Evolutionary conservation across 2,113 vertebrate genomes (phyloP).

Genomic region (Porphyrio hochstetteri): DNA sequence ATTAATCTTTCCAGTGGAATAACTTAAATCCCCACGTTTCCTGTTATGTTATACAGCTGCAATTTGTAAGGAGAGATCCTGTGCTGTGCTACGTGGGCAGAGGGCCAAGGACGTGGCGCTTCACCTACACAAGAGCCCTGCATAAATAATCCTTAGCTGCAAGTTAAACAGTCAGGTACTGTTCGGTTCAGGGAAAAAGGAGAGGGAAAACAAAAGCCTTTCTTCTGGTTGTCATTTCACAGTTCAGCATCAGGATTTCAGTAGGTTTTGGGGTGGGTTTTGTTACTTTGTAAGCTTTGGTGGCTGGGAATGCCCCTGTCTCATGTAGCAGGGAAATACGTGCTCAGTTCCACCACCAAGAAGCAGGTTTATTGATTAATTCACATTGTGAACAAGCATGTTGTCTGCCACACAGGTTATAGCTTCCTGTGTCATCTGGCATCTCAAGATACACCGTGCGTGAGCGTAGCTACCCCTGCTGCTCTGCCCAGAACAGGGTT

Average conservation of each 20-base stretch:
- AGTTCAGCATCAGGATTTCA: background rate
- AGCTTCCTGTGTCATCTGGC: conserved; percentile 3
- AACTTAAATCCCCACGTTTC: conserved; percentile 77
- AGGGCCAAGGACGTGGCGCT: conserved; percentile 71
- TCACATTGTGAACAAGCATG: background rate
- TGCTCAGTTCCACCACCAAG: background rate
- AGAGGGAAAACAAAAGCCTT: conserved; percentile 57
- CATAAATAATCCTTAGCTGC: conserved; percentile 73
- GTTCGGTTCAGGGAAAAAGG: conserved; percentile 52
- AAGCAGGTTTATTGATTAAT: background rate
- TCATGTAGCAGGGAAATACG: background rate
- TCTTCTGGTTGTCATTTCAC: conserved; percentile 12
- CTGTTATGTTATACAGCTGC: conserved; percentile 80
- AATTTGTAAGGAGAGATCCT: conserved; percentile 78
- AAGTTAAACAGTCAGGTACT: conserved; percentile 76
- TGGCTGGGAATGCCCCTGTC: background rate
- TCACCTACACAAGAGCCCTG: conserved; percentile 76
- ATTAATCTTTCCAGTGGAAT: conserved; percentile 81
- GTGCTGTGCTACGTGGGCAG: conserved; percentile 62
- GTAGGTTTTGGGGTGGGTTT: background rate
- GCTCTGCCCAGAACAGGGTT: background rate
- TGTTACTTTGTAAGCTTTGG: background rate
- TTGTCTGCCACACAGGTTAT: background rate
- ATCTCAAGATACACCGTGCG: background rate
- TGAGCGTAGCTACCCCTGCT: background rate